These are phyloP conservation scores for Tragulus kanchil DNA, from an alignment of 2,113 vertebrate genomes.

Conservation along the genomic window DNA sequence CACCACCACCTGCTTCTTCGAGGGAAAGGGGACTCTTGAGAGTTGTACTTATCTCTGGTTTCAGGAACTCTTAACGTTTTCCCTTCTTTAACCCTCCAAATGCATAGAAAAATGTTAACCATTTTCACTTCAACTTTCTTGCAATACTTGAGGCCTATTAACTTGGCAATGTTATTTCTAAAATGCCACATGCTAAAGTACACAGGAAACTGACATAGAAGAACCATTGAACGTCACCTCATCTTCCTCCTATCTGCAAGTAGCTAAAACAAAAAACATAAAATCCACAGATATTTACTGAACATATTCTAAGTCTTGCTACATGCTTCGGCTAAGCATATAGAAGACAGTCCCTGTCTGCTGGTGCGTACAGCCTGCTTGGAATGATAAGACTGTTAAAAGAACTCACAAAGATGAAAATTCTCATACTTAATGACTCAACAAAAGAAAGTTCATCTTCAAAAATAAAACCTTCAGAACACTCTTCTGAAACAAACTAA, in stretches of 20 bases:
- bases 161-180: neutral
- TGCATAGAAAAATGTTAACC: neutral
- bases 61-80: neutral
- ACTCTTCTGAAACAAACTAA: neutral
- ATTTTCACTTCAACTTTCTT: neutral
- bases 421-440: neutral
- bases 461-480: neutral
- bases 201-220: neutral
- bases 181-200: neutral
- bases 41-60: neutral
- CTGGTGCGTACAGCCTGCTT: neutral
- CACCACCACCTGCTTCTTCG: rapidly evolving
- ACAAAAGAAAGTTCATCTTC: neutral
- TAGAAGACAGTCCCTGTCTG: neutral
- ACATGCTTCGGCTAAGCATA: too few relatives aligned
- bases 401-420: neutral
- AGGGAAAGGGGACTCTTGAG: neutral
- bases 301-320: neutral
- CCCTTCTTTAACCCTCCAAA: neutral
- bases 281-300: neutral
- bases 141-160: neutral
- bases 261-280: neutral
- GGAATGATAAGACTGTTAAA: neutral
- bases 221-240: neutral
- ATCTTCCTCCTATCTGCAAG: neutral